Percentiles rank a stretch among this genome's conserved stretches.
phyloP scores from a whole-genome alignment of 1,140 invertebrate genomes.

The Penaeus japonicus region DNA sequence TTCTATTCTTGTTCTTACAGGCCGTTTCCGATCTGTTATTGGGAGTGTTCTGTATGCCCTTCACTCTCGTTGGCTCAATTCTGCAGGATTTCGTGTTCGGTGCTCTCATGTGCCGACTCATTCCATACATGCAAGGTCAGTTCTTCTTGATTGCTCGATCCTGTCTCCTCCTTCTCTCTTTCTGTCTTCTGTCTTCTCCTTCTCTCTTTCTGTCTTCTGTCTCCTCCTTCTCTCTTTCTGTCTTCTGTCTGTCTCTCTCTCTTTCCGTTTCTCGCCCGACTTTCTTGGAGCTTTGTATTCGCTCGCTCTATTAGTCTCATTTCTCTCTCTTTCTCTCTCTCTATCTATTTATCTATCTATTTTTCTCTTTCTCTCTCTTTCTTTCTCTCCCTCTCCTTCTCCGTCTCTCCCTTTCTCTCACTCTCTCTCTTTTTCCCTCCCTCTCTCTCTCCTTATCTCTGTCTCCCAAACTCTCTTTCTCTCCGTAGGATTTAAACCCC shows the following conservation, averaged over 20 bases:
- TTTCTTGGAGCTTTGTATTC: not conserved
- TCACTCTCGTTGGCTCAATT: conserved; percentile 83
- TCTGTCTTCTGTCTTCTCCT: not conserved
- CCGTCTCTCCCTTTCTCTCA: not conserved
- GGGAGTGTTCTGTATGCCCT: conserved; percentile 86
- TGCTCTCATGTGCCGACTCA: conserved; percentile 79
- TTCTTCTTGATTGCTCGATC: not conserved
- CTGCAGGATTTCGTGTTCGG: conserved; percentile 86
- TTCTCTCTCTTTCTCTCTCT: not conserved
- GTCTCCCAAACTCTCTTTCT: too few relatives aligned
- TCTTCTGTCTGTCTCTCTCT: not conserved
- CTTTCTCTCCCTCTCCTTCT: not conserved
- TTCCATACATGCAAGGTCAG: conserved; percentile 86
- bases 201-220: not conserved
- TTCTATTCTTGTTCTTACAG: conserved; percentile 63
- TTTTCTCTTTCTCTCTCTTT: not conserved
- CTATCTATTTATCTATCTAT: too few relatives aligned
- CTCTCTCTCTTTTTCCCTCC: too few relatives aligned
- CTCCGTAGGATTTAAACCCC: too few relatives aligned
- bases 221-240: not conserved
- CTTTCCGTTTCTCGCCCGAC: not conserved
- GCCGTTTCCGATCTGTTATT: conserved; percentile 82
- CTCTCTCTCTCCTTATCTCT: too few relatives aligned
- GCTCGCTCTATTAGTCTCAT: not conserved
- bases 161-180: not conserved